A percentile compares a stretch with the other conserved stretches of the same genome.
Conservation (phyloP, 2,888 invertebrate species). For the Cryptocephalus moraei region DNA sequence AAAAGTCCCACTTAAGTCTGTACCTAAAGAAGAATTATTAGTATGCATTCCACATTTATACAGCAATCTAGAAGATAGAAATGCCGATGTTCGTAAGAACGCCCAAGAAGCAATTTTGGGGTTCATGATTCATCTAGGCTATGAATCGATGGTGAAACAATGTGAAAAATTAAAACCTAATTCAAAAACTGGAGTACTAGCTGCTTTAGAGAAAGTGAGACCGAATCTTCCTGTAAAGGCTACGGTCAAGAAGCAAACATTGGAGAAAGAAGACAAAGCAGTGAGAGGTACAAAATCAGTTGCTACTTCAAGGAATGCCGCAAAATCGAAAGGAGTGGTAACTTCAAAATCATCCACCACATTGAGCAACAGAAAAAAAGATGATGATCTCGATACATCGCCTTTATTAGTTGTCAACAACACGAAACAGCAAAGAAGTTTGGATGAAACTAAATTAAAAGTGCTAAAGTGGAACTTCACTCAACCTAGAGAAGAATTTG, state of each 20-base stretch:
- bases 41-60: slow-evolving; percentile 69
- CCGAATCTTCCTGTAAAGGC: slow-evolving; percentile 78
- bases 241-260: slow-evolving; percentile 52
- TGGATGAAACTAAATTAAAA: slow-evolving; percentile 90
- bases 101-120: slow-evolving; percentile 84
- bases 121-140: slow-evolving; percentile 87
- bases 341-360: slow-evolving; percentile 28
- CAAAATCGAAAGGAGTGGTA: slow-evolving; percentile 47
- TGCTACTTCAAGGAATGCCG: slow-evolving; percentile 39
- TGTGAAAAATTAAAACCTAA: slow-evolving; percentile 73
- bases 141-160: slow-evolving; percentile 64
- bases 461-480: slow-evolving; percentile 94
- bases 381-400: slow-evolving; percentile 73
- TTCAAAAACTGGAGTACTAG: slow-evolving; percentile 65
- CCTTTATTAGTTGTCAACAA: slow-evolving; percentile 74
- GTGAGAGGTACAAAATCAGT: slow-evolving; percentile 49
- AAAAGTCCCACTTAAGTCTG: slow-evolving; percentile 56
- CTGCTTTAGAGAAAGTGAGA: slow-evolving; percentile 74
- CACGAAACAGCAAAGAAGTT: slow-evolving; percentile 82
- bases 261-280: slow-evolving; percentile 39
- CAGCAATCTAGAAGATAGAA: slow-evolving; percentile 81
- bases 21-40: slow-evolving; percentile 72
- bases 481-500: slow-evolving; percentile 86
- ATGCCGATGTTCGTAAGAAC: slow-evolving; percentile 82
- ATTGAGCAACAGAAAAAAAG: slow-evolving; percentile 49